Evolutionary conservation across 2,113 vertebrate species (phyloP), one percentile per base, ranked within the genome.

Genomic region (Grammomys dolichurus): DNA sequence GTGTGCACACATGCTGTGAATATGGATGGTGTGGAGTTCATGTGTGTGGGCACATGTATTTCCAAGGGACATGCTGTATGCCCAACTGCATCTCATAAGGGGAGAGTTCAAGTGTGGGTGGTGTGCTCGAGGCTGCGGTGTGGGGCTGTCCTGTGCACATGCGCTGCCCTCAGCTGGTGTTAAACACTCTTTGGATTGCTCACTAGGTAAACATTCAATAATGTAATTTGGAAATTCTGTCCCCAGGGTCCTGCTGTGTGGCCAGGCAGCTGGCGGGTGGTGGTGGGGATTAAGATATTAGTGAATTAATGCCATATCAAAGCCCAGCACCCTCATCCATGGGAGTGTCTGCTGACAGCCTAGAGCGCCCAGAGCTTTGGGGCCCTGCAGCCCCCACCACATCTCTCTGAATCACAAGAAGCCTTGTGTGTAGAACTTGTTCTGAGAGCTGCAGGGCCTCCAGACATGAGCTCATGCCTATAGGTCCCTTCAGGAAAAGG

Each of bases 171-270:
- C 94, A 75, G 97, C 97, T 97, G 93, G 97, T 98, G 97, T 98
- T 98, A 98, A 98, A 98, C 97, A 98, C 98, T 97, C 98, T 98
- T 98, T 98, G 98, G 98, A 98, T 98, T 98, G 98, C 98, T 98
- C 98, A 98, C 97, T 98, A 97, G 98, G 98, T 98, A 98, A 98
- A 99, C 98, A 98, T 98, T 98, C 98, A 98, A 98, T 99, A 98
- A 98, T 98, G 98, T 98, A 98, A 98, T 99, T 98, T 98, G 97
- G 98, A 98, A 98, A 98, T 97, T 94, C 97, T n/a, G 81, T 98
- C 98, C 97, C 98, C 94, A 97, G 97, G 98, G 98, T 97, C 98
- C 98, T 70, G 77, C 98, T 97, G 93, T 97, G 97, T 96, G 98
- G 98, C 92, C 97, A 93, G 97, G 96, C 96, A 97, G 97, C 97